Conservation (phyloP, 2,113 vertebrate species). For the Saguinus imperator region DNA sequence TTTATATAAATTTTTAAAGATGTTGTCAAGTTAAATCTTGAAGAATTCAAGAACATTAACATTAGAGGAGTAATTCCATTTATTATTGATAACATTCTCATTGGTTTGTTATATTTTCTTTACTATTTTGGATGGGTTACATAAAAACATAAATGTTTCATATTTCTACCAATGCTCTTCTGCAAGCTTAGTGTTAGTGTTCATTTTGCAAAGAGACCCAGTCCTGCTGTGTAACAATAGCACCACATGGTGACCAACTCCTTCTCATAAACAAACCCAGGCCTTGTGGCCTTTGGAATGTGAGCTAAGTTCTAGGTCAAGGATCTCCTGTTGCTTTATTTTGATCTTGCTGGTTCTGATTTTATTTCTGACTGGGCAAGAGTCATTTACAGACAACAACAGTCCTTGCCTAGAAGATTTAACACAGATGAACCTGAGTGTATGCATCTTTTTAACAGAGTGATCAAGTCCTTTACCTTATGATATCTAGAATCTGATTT, state of each 20-base stretch:
- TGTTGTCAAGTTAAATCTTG: not conserved
- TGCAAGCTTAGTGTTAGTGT: not conserved
- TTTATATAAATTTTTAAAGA: not conserved
- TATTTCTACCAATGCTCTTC: not conserved
- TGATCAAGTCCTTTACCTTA: not conserved
- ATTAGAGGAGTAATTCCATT: not conserved
- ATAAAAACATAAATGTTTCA: not conserved
- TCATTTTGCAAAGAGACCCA: constrained; percentile 15
- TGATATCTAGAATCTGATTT: not conserved
- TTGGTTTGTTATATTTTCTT: not conserved
- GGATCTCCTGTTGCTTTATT: constrained; percentile 80
- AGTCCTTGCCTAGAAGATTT: constrained; percentile 19
- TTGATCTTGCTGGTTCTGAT: constrained; percentile 78
- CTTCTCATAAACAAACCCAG: constrained; percentile 54
- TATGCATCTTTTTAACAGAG: constrained; percentile 19
- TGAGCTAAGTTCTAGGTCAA: constrained; percentile 71
- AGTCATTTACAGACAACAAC: constrained; percentile 68
- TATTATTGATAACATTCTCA: not conserved
- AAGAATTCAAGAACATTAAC: not conserved
- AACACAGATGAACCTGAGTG: not conserved
- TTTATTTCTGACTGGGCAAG: constrained; percentile 82
- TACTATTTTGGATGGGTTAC: not conserved
- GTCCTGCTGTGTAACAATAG: not conserved
- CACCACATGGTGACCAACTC: constrained; percentile 22
- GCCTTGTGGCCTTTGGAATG: constrained; percentile 61